Evolutionary conservation across 2,113 vertebrate genomes (phyloP).

Genomic region (Odontesthes bonariensis): DNA sequence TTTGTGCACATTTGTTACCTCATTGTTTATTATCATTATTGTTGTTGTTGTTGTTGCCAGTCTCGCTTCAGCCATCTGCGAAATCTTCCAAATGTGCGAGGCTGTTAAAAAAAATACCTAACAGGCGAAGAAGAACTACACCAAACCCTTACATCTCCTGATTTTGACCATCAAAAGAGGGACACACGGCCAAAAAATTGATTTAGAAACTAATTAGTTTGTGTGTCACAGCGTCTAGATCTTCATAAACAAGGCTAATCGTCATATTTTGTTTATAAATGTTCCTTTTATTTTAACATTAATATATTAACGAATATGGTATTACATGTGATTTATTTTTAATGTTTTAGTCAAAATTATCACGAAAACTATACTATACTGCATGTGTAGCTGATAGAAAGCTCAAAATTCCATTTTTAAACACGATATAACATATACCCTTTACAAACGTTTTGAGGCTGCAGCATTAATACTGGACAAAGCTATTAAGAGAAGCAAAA

Average conservation of each 20-base stretch:
- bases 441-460: conserved; percentile 13
- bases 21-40: background rate
- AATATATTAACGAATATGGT: background rate
- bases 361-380: background rate
- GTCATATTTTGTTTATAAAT: background rate
- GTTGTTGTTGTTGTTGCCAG: conserved; percentile 7
- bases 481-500: conserved; percentile 43
- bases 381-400: background rate
- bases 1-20: too few species aligned
- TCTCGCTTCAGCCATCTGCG: background rate
- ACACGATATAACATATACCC: conserved; percentile 14
- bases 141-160: conserved; percentile 13
- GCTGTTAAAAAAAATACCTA: conserved; percentile 42
- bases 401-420: conserved; percentile 39
- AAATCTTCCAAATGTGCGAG: conserved; percentile 27
- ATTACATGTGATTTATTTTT: background rate
- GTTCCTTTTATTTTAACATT: background rate
- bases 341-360: background rate
- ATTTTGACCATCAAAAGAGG: background rate
- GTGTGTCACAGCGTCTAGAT: background rate
- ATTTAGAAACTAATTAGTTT: conserved; percentile 19
- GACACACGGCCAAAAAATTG: background rate
- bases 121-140: conserved; percentile 29
- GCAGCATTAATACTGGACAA: conserved; percentile 27
- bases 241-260: background rate